A percentile compares a stretch with the other conserved stretches of the same genome.
These are phyloP conservation scores for Podocnemis expansa DNA, from an alignment of 2,113 vertebrate genomes.

Conservation along the genomic window DNA sequence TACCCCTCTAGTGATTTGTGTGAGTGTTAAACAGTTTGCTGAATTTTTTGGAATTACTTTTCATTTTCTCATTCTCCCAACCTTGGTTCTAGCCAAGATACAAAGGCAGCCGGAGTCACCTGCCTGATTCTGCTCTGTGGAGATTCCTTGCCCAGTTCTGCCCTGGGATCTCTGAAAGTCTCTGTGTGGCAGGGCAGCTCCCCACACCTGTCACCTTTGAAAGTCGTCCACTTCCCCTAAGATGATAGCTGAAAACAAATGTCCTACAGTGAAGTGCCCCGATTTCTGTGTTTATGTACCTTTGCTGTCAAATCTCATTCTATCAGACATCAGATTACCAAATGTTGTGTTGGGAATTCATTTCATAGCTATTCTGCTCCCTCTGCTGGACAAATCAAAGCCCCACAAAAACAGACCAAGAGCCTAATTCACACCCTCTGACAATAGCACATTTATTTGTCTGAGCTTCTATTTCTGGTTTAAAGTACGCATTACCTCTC, in stretches of 20 bases:
- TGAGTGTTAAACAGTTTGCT: not conserved
- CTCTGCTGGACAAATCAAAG: not conserved
- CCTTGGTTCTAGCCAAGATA: not conserved
- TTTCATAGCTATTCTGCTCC: not conserved
- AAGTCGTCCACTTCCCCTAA: not conserved
- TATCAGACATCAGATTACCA: too few relatives aligned
- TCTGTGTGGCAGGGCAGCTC: accelerated
- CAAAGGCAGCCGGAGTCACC: not conserved
- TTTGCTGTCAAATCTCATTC: not conserved
- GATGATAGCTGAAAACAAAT: too few relatives aligned
- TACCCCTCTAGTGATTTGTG: too few relatives aligned
- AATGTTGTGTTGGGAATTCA: not conserved
- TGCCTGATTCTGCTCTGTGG: accelerated
- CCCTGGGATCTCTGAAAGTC: accelerated
- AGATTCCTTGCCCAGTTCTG: not conserved
- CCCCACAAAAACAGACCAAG: not conserved
- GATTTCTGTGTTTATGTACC: too few relatives aligned
- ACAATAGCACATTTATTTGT: not conserved
- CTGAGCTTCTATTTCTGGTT: not conserved
- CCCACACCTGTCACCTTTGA: not conserved
- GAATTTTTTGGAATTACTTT: not conserved
- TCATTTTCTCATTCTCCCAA: not conserved
- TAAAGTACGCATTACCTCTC: not conserved
- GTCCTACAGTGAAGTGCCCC: not conserved
- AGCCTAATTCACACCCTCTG: not conserved